A percentile compares a stretch with the other conserved stretches of the same genome.
Evolutionary conservation across 2,888 invertebrate genomes (phyloP).

Genomic region (Temnothorax ravouxi): DNA sequence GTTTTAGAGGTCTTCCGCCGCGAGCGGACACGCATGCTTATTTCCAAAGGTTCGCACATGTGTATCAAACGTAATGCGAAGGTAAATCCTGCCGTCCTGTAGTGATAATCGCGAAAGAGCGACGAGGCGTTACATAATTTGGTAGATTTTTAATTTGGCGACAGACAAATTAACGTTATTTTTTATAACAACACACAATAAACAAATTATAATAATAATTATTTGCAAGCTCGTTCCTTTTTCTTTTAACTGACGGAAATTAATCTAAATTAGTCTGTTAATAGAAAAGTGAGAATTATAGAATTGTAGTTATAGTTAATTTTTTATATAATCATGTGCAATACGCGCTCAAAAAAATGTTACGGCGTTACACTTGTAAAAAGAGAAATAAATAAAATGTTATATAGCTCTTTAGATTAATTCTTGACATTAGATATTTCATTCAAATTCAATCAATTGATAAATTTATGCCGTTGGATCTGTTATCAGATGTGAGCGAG

Average conservation of each 20-base stretch:
- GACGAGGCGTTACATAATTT: background rate
- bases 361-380: background rate
- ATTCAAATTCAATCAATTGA: slow-evolving; percentile 18
- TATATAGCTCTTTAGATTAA: background rate
- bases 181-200: background rate
- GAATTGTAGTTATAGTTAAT: background rate
- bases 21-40: slow-evolving; percentile 26
- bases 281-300: background rate
- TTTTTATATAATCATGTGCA: background rate
- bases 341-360: background rate
- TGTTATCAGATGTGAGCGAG: slow-evolving; percentile 42
- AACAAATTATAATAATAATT: background rate
- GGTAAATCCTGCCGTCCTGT: slow-evolving; percentile 9
- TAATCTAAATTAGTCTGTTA: background rate
- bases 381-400: background rate
- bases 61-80: background rate
- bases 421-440: background rate
- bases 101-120: background rate
- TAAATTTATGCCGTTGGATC: slow-evolving; percentile 3
- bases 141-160: background rate
- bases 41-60: slow-evolving; percentile 29
- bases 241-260: background rate
- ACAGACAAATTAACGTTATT: background rate
- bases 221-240: background rate
- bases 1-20: slow-evolving; percentile 25